phyloP scores from a whole-genome alignment of 2,888 invertebrate species.

The Standfussiana lucernea region DNA sequence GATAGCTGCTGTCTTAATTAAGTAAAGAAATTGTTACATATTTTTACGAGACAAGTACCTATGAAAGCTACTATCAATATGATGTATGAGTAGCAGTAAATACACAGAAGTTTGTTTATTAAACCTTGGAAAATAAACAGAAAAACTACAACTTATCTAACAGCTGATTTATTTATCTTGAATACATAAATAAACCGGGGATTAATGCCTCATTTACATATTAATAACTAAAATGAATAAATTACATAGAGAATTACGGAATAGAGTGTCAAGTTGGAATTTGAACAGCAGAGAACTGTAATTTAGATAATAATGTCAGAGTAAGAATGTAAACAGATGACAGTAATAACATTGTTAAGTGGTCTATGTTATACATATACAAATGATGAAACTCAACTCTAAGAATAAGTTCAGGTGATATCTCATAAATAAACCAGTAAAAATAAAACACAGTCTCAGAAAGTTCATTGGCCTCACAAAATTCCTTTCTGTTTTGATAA shows the following conservation, averaged over 20 bases:
- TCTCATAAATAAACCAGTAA: slow-evolving; percentile 60
- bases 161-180: slow-evolving; percentile 43
- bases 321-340: slow-evolving; percentile 16
- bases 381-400: slow-evolving; percentile 59
- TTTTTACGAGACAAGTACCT: background rate
- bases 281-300: slow-evolving; percentile 16
- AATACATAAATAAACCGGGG: slow-evolving; percentile 25
- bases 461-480: slow-evolving; percentile 65
- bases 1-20: background rate
- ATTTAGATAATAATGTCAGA: slow-evolving; percentile 17
- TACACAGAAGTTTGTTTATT: slow-evolving; percentile 1
- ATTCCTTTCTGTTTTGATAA: slow-evolving; percentile 40
- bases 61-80: background rate
- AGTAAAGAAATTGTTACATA: background rate
- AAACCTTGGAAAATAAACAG: slow-evolving; percentile 22
- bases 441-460: slow-evolving; percentile 37
- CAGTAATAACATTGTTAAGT: slow-evolving; percentile 24
- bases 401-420: slow-evolving; percentile 69
- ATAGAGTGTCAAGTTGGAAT: slow-evolving; percentile 14
- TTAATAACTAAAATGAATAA: slow-evolving; percentile 26
- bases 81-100: background rate
- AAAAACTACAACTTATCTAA: slow-evolving; percentile 5
- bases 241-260: slow-evolving; percentile 15
- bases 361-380: slow-evolving; percentile 45
- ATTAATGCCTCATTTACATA: slow-evolving; percentile 39